These are phyloP conservation scores for Sebastes ruberrimus DNA, from an alignment of 2,797 vertebrate species.

Conservation along the genomic window DNA sequence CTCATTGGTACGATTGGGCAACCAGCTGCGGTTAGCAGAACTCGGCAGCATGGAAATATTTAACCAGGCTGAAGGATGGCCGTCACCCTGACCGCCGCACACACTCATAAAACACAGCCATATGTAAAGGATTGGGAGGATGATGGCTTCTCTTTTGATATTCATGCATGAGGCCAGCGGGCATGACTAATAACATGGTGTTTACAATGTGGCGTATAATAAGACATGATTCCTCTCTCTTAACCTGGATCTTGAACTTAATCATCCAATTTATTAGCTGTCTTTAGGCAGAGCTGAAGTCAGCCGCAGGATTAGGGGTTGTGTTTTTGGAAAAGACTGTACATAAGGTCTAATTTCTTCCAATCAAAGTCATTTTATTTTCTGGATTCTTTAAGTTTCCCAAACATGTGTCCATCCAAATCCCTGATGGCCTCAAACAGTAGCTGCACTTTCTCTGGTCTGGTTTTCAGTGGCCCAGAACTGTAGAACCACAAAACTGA, in stretches of 20 bases:
- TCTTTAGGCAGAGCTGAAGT: constrained; percentile 25
- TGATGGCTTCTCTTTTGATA: constrained; percentile 57
- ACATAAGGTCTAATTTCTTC: constrained; percentile 16
- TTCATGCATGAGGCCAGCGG: constrained; percentile 24
- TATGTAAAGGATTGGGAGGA: constrained; percentile 62
- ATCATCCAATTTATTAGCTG: constrained; percentile 59
- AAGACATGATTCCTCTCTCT: constrained; percentile 50
- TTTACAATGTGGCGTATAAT: constrained; percentile 58
- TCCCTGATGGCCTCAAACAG: constrained; percentile 36
- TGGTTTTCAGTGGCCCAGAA: constrained; percentile 37
- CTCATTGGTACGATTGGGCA: constrained; percentile 35
- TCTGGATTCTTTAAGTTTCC: constrained; percentile 1
- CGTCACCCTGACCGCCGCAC: constrained; percentile 63
- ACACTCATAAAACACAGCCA: constrained; percentile 67
- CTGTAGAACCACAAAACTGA: constrained; percentile 38
- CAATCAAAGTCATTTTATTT: constrained; percentile 13
- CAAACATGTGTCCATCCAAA: constrained; percentile 9
- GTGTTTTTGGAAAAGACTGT: neutral
- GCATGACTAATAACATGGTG: constrained; percentile 52
- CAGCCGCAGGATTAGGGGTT: constrained; percentile 4
- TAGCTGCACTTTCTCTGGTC: constrained; percentile 23
- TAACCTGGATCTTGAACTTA: constrained; percentile 59
- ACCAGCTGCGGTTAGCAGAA: constrained; percentile 43
- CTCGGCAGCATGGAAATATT: constrained; percentile 63
- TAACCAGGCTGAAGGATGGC: constrained; percentile 60